phyloP scores from a whole-genome alignment of 2,888 invertebrate genomes.

The Thymelicus lineola region DNA sequence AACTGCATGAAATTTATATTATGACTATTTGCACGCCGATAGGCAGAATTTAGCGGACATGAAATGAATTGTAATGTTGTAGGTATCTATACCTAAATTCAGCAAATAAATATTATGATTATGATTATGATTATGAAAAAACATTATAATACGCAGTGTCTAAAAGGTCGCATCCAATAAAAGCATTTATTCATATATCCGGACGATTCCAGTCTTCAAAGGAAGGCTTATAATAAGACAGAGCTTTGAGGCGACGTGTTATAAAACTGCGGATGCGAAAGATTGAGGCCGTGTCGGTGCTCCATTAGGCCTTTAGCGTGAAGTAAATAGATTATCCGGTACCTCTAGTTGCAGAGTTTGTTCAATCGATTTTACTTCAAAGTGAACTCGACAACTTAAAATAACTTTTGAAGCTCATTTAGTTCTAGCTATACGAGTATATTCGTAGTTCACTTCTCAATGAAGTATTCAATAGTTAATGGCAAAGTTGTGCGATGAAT shows the following conservation, averaged over 20 bases:
- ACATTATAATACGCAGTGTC: background rate
- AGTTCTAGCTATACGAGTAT: background rate
- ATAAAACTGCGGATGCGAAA: slow-evolving; percentile 20
- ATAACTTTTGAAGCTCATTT: background rate
- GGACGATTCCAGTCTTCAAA: background rate
- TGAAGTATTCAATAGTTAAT: too few relatives aligned
- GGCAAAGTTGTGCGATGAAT: background rate
- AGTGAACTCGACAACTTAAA: background rate
- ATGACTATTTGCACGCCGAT: too few relatives aligned
- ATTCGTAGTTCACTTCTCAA: background rate
- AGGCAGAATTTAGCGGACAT: too few relatives aligned
- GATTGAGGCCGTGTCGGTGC: slow-evolving; percentile 21
- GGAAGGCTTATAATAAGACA: background rate
- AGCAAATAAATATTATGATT: too few relatives aligned
- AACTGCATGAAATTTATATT: too few relatives aligned
- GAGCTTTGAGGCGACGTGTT: slow-evolving; percentile 3
- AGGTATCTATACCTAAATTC: too few relatives aligned
- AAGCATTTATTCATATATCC: background rate
- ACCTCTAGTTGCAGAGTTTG: background rate
- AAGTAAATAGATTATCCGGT: slow-evolving; percentile 27
- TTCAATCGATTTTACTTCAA: slow-evolving; percentile 18
- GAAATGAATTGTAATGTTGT: too few relatives aligned
- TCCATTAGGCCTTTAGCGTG: slow-evolving; percentile 3
- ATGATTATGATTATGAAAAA: too few relatives aligned
- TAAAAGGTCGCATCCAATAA: background rate